These are phyloP conservation scores for Drosophila pegasa DNA, from an alignment of 2,888 invertebrate species.

Conservation along the genomic window DNA sequence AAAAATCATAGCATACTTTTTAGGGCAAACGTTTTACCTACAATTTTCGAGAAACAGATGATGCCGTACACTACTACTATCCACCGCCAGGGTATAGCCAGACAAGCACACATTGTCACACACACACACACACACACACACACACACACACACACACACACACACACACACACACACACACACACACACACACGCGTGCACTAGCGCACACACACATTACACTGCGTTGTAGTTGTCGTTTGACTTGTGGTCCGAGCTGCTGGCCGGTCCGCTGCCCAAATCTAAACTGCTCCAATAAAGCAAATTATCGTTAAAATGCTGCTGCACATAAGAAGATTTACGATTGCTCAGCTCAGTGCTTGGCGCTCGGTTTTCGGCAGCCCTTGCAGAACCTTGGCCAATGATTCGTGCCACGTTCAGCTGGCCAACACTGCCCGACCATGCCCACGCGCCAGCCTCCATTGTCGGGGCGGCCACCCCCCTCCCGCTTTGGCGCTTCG, in stretches of 20 bases:
- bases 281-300: conserved; percentile 81
- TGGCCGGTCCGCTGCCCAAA: conserved; percentile 66
- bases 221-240: conserved; percentile 64
- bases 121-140: conserved; percentile 16
- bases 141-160: conserved; percentile 17
- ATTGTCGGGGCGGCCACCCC: not conserved
- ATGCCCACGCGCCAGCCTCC: not conserved
- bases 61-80: not conserved
- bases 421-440: conserved; percentile 16
- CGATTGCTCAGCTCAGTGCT: conserved; percentile 75
- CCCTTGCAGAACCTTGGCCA: conserved; percentile 40
- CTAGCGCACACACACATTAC: conserved; percentile 11
- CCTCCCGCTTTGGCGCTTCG: not conserved
- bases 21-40: not conserved
- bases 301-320: conserved; percentile 81
- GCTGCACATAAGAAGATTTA: conserved; percentile 81
- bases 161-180: conserved; percentile 21
- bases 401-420: conserved; percentile 58
- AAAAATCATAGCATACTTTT: conserved; percentile 8
- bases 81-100: not conserved
- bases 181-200: conserved; percentile 8
- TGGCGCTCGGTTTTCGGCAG: conserved; percentile 53
- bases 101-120: conserved; percentile 24
- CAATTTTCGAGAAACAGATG: not conserved
- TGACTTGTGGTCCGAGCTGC: conserved; percentile 57